phyloP scores from a whole-genome alignment of 2,113 vertebrate species.

The Myxocyprinus asiaticus region DNA sequence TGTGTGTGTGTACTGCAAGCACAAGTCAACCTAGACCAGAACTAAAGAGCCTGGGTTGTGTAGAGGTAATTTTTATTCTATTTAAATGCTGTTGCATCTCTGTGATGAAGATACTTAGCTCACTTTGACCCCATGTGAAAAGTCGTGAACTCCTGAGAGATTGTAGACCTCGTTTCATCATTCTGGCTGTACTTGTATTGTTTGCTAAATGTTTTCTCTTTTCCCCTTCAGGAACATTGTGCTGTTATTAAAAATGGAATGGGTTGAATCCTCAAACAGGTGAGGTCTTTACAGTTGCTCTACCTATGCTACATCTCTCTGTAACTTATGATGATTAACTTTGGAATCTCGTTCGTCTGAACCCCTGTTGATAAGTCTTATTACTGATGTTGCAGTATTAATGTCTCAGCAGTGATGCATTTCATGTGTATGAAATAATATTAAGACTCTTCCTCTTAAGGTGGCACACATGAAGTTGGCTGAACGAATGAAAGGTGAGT shows the following conservation, averaged over 20 bases:
- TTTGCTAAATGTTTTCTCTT: no score
- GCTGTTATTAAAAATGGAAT: no score
- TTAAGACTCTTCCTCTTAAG: no score
- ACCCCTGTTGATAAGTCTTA: not conserved
- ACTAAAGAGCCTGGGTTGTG: no score
- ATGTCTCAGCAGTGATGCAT: no score
- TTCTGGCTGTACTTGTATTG: not conserved
- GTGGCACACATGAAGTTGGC: no score
- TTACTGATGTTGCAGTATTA: conserved; percentile 6
- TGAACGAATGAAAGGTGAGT: no score
- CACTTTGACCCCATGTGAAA: conserved; percentile 82
- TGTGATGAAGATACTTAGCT: conserved; percentile 80
- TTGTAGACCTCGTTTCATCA: not conserved
- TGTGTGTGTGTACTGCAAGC: no score
- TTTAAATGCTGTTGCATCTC: conserved; percentile 44
- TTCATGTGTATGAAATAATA: no score
- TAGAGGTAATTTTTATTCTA: not conserved
- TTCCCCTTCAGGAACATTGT: no score
- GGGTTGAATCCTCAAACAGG: not conserved
- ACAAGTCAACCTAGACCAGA: no score
- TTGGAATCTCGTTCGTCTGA: conserved; percentile 22
- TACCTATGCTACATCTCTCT: not conserved
- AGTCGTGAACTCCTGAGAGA: conserved; percentile 74
- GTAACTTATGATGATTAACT: conserved; percentile 15
- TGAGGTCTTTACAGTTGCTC: not conserved